Evolutionary conservation across 2,113 vertebrate genomes (phyloP), one percentile per base, ranked within the genome.

Genomic region (Hyla sarda): DNA sequence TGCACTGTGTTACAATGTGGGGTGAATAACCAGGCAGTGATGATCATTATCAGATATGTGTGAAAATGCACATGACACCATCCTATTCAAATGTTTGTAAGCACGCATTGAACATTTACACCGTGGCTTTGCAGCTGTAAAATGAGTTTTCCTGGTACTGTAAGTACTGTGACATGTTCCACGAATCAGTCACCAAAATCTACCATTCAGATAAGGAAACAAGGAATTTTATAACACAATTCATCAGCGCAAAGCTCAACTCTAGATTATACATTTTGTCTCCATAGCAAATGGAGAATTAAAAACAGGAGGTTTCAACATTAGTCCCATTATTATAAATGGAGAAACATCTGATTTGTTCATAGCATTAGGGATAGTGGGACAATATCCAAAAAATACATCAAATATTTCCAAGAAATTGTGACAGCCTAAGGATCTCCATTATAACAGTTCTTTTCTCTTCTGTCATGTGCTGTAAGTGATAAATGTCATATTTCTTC

Each of bases 281-380:
- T 77, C 74, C 28, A 52, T 52, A 75, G 41, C 45, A 77, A 32
- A 50, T 54, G 19, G 28, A 45, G 32, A 23, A 80, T 80, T 60
- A 32, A 19, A 80, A 60, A 80, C 56, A 62, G 37, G 54, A 60
- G 77, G 32, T 80, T 80, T 60, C 56, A 6, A 41, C 30, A 60
- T 80, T 60, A 60, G 77, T 23, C 77, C 19, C 54, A 80, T 62
- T 37, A 41, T n/a, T 80, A 60, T 60, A 62, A 56, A 60, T 60
- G 45, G 17, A 60, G 56, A 60, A 80, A 80, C 52, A 80, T 80
- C 23, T 60, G 77, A 80, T 80, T 80, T 60, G 54, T 25, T 45
- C 56, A 60, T 60, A 62, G 23, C 50, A 60, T n/a, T 80, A 80
- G 2, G 8, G 1, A n/a, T 37, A 32, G 30, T 32, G 48, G 74